Conservation (phyloP, 2,113 vertebrate species). For the Grammatotria lemairii region DNA sequence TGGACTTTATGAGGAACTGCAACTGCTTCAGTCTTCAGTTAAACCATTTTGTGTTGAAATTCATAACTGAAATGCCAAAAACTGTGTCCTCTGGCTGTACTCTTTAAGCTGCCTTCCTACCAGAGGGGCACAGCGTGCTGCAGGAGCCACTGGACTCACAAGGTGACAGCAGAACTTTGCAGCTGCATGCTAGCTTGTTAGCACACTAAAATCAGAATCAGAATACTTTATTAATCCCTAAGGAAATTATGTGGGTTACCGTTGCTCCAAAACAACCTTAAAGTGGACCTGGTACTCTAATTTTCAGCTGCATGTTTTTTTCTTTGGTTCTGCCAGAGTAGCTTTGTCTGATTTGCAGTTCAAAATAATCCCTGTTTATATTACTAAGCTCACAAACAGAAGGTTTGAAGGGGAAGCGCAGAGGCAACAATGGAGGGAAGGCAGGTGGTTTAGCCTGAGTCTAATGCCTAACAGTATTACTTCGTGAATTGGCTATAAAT, state of each 20-base stretch:
- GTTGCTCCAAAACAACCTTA: background rate
- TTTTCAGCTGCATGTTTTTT: rapidly evolving
- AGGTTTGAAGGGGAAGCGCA: background rate
- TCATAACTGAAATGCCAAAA: background rate
- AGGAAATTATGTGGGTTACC: rapidly evolving
- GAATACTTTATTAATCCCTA: background rate
- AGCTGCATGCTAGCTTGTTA: background rate
- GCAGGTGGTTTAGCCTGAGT: background rate
- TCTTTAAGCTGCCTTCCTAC: background rate
- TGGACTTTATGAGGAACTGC: background rate
- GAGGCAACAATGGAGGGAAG: background rate
- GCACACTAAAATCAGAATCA: background rate
- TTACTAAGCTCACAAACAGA: background rate
- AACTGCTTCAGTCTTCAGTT: background rate
- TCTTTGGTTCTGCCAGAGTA: rapidly evolving
- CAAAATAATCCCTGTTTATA: background rate
- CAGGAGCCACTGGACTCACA: background rate
- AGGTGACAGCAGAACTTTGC: background rate
- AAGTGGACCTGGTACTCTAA: background rate
- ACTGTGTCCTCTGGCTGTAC: background rate
- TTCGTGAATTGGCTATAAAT: background rate
- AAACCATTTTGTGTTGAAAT: background rate
- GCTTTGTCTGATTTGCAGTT: background rate
- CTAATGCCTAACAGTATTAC: rapidly evolving
- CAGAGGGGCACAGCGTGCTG: background rate